Conservation (phyloP, 2,113 vertebrate species). For the Puma concolor region DNA sequence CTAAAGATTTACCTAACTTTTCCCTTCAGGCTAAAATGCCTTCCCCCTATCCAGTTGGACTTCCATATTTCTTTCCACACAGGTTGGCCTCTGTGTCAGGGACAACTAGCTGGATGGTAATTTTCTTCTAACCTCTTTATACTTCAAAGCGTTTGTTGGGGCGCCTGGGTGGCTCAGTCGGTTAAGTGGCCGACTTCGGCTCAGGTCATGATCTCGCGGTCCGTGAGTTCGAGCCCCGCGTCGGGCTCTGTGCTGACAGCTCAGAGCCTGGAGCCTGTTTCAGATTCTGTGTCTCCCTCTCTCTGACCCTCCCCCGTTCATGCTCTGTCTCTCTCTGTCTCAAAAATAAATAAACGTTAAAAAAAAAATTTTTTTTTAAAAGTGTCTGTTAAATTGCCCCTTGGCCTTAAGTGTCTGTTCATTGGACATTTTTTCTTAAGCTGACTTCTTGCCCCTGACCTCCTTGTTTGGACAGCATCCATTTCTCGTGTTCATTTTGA, state of each 20-base stretch:
- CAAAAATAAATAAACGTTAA: too few species aligned
- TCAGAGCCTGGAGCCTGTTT: too few species aligned
- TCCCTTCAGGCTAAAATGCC: background rate
- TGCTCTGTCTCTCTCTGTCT: too few species aligned
- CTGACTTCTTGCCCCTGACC: background rate
- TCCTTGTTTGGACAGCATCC: background rate
- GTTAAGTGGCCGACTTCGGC: too few species aligned
- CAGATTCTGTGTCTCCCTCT: too few species aligned
- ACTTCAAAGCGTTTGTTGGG: background rate
- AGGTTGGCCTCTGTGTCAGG: background rate
- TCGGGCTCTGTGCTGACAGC: too few species aligned
- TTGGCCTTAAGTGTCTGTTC: background rate
- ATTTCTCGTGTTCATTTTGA: background rate
- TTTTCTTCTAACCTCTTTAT: background rate
- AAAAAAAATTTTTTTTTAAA: background rate
- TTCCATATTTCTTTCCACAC: background rate
- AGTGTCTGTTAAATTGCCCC: background rate
- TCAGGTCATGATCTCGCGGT: too few species aligned
- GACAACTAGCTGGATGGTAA: background rate
- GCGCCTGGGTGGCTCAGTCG: too few species aligned
- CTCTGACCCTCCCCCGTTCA: too few species aligned
- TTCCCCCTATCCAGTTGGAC: background rate
- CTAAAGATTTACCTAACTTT: background rate
- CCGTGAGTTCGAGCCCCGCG: too few species aligned
- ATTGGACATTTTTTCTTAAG: background rate